phyloP scores from a whole-genome alignment of 2,797 vertebrate genomes.

The Molossus alvarezi region DNA sequence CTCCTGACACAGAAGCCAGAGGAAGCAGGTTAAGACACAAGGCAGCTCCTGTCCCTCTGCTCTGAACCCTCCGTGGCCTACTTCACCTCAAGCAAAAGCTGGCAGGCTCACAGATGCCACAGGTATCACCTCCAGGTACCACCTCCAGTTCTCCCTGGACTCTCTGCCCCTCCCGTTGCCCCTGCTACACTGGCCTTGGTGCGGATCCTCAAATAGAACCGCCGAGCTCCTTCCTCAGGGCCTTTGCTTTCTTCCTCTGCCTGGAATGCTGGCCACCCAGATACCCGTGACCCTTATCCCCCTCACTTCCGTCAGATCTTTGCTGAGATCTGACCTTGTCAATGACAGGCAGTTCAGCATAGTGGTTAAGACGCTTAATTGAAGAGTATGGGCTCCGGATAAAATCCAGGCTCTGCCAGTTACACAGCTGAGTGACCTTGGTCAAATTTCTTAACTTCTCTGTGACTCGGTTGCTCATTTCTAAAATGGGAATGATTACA shows the following conservation, averaged over 20 bases:
- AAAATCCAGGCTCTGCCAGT: neutral
- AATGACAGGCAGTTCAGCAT: neutral
- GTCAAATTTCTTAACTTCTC: neutral
- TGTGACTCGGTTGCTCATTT: neutral
- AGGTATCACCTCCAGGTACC: neutral
- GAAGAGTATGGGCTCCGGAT: neutral
- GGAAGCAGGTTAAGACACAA: neutral
- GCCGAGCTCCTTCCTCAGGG: neutral
- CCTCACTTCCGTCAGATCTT: neutral
- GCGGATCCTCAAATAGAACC: neutral
- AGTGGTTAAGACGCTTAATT: neutral
- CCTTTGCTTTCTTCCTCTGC: neutral
- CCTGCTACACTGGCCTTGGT: neutral
- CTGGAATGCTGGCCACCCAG: neutral
- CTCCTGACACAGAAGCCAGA: slow-evolving; percentile 1
- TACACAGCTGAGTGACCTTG: neutral
- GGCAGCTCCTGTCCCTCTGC: neutral
- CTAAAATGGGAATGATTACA: neutral
- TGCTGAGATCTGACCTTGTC: neutral
- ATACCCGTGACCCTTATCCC: neutral
- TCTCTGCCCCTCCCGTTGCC: neutral
- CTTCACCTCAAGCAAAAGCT: neutral
- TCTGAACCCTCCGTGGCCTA: neutral
- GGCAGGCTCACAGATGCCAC: neutral
- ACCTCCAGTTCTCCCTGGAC: neutral